Base-by-base conservation (phyloP, 2,113 vertebrate genomes). In the Cinclus mexicanus region DNA sequence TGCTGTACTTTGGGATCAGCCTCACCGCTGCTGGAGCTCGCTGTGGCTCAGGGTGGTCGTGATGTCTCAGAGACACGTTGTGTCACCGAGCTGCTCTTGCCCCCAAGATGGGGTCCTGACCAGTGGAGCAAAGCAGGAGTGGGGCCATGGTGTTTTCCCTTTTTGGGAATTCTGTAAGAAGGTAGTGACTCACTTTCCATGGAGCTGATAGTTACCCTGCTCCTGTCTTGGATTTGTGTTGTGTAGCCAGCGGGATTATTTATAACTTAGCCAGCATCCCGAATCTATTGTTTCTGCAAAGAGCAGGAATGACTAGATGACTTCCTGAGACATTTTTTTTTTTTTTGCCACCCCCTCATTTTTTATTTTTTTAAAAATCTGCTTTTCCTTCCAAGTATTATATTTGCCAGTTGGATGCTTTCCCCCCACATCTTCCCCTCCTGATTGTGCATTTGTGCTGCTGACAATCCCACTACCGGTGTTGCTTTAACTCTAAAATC, bases 341-440 rank as follows among this genome's bases (percentile, higher is more conserved):
- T 89, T 94, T 94, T 93, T 94, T 82, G 83, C 96, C 90, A 78
- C 97, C 95, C 92, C 93, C 96, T 90, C 82, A 59, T 91, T 93
- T 92, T 86, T 93, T 35, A 35, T 91, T 94, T 94, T 94, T 91
- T 95, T 75, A 12, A 12, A 92, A 82, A 88, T 93, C 94, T 95
- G 90, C 94, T 95, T 97, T 97, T 97, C 96, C 96, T 97, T 95
- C 96, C 96, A 97, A 97, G 91, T 97, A 95, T 97, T 97, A 95
- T 96, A 71, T 95, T 97, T 70, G 1, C 71, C 88, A 71, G 80
- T 96, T 96, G 95, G 96, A 97, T 96, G 79, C 90, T 94, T 96
- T 94, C 79, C 93, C 83, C 75, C 90, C 52, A 70, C 95, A 92
- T 97, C 95, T 95, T 95, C 96, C 94, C 94, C 94, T 95, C 76